Evolutionary conservation across 1,140 invertebrate species (phyloP), one percentile per base, ranked within the genome.

Genomic region (Saxidomus purpurata): DNA sequence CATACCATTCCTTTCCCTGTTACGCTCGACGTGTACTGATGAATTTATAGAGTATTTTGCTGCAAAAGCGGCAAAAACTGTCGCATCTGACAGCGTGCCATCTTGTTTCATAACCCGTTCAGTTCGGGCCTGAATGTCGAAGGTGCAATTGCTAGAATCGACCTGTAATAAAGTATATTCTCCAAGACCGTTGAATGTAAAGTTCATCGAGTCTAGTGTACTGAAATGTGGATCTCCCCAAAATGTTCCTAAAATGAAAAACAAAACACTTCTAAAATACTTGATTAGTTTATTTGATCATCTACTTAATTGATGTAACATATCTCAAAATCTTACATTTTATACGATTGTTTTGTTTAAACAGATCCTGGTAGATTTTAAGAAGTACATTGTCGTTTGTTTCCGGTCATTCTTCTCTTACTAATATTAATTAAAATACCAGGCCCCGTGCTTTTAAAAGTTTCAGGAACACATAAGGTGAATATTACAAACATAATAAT

Each of bases 111-210:
- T 28, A n/a, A 71, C 71, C 25, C 74, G 69, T 15, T 59, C 47
- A 19, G 84, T 87, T 63, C 84, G 34, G 77, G 84, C 71, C 43
- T 87, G 84, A 8, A 87, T 38, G 13, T 74, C 36, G 43, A 87
- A 87, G 6, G 34, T 40, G 0, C 19, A 11, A 34, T 85, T 85
- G 17, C 8, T 19, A 0, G 63, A n/a, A 0, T n/a, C n/a, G n/a
- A 79, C 25, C 15, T 34, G 22, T 9, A 87, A 31, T 9, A 99
- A 95, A 1, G 98, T 98, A 92, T 98, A 99, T 96, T 99, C 99
- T 91, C 99, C 99, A 96, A 98, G 98, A 2, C 98, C 99, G 93
- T 99, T 99, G 95, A 99, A 99, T 0, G 98, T 99, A 93, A 99
- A 99, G 47, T 97, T 97, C 11, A 97, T 94, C 84, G 97, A 97